Percentiles rank a stretch among this genome's conserved stretches.
Evolutionary conservation across 2,888 invertebrate species (phyloP).

Genomic region (Yponomeuta malinellus): DNA sequence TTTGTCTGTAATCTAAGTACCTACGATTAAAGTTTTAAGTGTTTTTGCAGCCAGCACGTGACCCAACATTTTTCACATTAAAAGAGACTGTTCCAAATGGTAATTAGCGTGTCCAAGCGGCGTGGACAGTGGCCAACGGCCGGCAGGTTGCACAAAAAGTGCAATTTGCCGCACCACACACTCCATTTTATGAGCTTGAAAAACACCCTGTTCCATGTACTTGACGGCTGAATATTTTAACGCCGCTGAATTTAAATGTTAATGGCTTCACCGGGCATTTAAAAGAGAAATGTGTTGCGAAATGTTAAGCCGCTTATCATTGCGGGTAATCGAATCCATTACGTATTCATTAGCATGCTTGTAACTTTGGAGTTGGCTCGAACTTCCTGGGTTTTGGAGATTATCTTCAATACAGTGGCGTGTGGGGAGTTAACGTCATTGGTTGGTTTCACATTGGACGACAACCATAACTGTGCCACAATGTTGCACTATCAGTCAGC

Average conservation of each 20-base stretch:
- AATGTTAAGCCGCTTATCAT: constrained; percentile 1
- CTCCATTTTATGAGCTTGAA: constrained; percentile 9
- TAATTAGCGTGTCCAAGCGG: constrained; percentile 8
- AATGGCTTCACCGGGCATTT: not conserved
- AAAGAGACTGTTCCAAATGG: constrained; percentile 8
- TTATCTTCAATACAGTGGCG: not conserved
- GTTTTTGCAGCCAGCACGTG: not conserved
- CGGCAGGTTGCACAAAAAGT: constrained; percentile 12
- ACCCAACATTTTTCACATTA: not conserved
- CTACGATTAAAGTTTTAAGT: not conserved
- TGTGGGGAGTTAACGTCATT: not conserved
- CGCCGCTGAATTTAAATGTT: not conserved
- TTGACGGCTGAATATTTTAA: constrained; percentile 11
- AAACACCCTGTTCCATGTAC: constrained; percentile 2
- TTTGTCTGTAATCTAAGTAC: not conserved
- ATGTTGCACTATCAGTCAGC: no score
- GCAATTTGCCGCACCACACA: constrained; percentile 15
- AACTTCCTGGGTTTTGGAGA: not conserved
- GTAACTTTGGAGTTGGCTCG: not conserved
- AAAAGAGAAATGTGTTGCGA: not conserved
- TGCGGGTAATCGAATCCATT: constrained; percentile 2
- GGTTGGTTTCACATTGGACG: no score
- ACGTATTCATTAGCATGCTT: not conserved
- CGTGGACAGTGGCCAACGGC: not conserved
- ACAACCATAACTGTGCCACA: no score